A percentile compares a stretch with the other conserved stretches of the same genome.
phyloP scores from a whole-genome alignment of 2,113 vertebrate genomes.

The Prionailurus bengalensis region DNA sequence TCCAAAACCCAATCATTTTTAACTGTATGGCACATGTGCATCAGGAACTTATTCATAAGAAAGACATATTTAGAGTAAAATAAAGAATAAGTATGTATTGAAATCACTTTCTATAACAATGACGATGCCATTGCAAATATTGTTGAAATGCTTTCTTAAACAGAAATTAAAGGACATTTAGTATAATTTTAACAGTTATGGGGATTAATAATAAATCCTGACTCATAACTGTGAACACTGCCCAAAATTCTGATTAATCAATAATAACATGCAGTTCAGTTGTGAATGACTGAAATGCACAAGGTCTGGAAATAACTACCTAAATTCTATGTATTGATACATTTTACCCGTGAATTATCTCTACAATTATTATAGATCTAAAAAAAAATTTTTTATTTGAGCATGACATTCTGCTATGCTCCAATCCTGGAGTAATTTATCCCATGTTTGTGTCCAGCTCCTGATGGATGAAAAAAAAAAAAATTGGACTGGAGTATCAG shows the following conservation, averaged over 20 bases:
- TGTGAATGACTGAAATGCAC: background rate
- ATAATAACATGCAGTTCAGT: background rate
- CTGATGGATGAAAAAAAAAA: background rate
- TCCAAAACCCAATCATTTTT: background rate
- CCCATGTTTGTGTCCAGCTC: conserved; percentile 42
- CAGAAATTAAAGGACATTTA: background rate
- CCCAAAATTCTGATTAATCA: background rate
- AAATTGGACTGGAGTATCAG: background rate
- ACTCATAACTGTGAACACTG: background rate
- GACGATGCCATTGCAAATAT: background rate
- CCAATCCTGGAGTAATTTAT: background rate
- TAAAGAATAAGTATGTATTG: background rate
- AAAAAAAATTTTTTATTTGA: conserved; percentile 38
- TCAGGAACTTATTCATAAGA: background rate
- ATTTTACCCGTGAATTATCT: background rate
- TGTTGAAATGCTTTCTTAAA: background rate
- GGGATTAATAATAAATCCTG: background rate
- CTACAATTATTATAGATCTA: background rate
- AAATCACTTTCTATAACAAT: background rate
- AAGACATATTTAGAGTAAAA: background rate
- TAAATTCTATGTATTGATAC: background rate
- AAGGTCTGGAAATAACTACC: background rate
- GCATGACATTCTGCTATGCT: background rate
- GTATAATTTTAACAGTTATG: background rate
- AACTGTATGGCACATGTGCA: background rate